Evolutionary conservation across 2,888 invertebrate genomes (phyloP).

Genomic region (Volucella bombylans): DNA sequence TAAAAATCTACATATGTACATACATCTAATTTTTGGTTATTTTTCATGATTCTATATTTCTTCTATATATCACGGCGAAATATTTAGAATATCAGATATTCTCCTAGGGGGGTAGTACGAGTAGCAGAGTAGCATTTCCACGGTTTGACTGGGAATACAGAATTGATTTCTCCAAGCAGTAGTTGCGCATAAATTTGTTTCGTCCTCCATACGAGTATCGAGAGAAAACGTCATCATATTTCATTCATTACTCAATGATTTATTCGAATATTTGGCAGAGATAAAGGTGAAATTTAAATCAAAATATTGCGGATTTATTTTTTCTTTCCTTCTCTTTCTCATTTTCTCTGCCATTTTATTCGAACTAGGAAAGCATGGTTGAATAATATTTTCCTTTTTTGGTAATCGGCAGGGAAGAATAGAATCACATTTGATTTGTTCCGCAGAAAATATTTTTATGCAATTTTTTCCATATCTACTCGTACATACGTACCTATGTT

Average conservation of each 20-base stretch:
- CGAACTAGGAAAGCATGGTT: neutral
- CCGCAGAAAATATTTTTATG: conserved; percentile 43
- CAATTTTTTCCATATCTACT: conserved; percentile 53
- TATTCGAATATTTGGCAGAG: conserved; percentile 73
- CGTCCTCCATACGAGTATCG: conserved; percentile 39
- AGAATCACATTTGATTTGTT: conserved; percentile 47
- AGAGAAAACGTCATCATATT: conserved; percentile 72
- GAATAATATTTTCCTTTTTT: neutral
- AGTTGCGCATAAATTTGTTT: conserved; percentile 71
- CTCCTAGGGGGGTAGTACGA: conserved; percentile 41
- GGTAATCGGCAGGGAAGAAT: conserved; percentile 13
- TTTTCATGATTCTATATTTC: conserved; percentile 52
- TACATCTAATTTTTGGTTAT: conserved; percentile 63
- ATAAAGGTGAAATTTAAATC: conserved; percentile 74
- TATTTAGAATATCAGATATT: conserved; percentile 65
- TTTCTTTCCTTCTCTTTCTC: conserved; percentile 8
- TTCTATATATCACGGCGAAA: conserved; percentile 61
- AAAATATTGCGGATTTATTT: conserved; percentile 59
- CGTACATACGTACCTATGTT: conserved; percentile 21
- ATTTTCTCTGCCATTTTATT: neutral
- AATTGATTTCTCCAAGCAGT: conserved; percentile 71
- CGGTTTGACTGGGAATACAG: conserved; percentile 48
- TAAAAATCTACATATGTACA: conserved; percentile 54
- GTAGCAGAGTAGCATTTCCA: neutral
- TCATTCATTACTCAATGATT: conserved; percentile 74